Evolutionary conservation across 2,113 vertebrate genomes (phyloP).

Genomic region (Alethe diademata): DNA sequence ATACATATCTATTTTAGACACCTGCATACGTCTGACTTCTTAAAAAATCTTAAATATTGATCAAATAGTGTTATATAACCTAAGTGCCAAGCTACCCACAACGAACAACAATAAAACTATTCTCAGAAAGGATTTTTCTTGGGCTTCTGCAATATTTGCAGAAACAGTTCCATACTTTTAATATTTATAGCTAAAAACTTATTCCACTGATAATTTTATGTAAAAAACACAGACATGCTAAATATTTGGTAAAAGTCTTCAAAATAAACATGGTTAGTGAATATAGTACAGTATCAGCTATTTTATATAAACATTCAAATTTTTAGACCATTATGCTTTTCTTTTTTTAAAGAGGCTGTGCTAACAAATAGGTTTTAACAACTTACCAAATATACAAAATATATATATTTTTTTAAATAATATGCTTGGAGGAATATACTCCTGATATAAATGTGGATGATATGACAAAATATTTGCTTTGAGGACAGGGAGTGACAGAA

Average conservation of each 20-base stretch:
- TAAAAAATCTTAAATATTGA: background rate
- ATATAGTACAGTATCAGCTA: background rate
- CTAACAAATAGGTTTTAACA: background rate
- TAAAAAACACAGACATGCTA: background rate
- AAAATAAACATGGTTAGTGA: background rate
- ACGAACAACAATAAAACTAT: background rate
- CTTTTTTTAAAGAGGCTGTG: background rate
- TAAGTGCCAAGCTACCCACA: background rate
- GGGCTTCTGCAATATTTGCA: background rate
- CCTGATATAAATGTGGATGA: background rate
- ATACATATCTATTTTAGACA: background rate
- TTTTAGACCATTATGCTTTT: background rate
- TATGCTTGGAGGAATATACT: background rate
- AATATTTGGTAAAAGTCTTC: background rate
- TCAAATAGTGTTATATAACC: background rate
- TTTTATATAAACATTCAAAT: background rate
- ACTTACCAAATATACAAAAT: background rate
- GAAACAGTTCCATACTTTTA: background rate
- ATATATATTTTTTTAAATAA: background rate
- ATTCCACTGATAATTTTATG: background rate
- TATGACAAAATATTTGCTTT: background rate
- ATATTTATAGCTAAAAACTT: background rate
- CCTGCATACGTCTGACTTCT: background rate
- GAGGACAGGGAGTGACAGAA: background rate
- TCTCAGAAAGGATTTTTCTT: background rate